Base-by-base conservation (phyloP, 2,797 vertebrate species). In the Cynodonichthys magdalenae region DNA sequence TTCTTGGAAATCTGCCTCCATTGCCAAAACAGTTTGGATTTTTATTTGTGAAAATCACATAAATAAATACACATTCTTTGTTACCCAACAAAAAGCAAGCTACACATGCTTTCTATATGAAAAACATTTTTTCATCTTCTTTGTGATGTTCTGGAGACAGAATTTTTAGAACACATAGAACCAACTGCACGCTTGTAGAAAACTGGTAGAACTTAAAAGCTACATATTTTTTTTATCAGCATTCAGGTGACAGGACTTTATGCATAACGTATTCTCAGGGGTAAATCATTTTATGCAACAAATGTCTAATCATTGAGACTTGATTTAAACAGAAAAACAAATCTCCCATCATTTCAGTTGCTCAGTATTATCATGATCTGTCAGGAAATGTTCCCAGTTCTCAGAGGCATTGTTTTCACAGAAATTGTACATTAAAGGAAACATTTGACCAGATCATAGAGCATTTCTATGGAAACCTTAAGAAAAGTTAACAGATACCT, bases 251-350 rank as follows among this genome's bases (percentile, higher is more conserved):
- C 18, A 5, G 45, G 41, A 68, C 45, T 29, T 54, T 0, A 88
- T 79, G 42, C 61, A 57, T 31, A 29, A 44, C 44, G 55, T 85
- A 58, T 92, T 92, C 95, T 97, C 95, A 95, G 95, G 94, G 93
- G 95, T 92, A 86, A 91, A 80, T 92, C 88, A 90, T 91, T 92
- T 57, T 59, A 70, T 68, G 66, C 34, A 57, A 68, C 59, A 64
- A n/a, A 69, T 28, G 47, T 53, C 52, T 73, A 12, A 53, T n/a
- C 39, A 53, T 15, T 7, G 19, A 7, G 11, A 62, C 57, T 34
- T 41, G 59, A 62, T 15, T 27, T 51, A 54, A n/a, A 76, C 60
- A 46, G 29, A 59, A 50, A 69, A 48, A 24, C 62, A 31, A 31
- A 31, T 31, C 29, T 8, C 29, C 5, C 29, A 6, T 31, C 29